These are phyloP conservation scores for Ornithoptera priamus DNA, from an alignment of 2,888 invertebrate genomes.

Conservation along the genomic window DNA sequence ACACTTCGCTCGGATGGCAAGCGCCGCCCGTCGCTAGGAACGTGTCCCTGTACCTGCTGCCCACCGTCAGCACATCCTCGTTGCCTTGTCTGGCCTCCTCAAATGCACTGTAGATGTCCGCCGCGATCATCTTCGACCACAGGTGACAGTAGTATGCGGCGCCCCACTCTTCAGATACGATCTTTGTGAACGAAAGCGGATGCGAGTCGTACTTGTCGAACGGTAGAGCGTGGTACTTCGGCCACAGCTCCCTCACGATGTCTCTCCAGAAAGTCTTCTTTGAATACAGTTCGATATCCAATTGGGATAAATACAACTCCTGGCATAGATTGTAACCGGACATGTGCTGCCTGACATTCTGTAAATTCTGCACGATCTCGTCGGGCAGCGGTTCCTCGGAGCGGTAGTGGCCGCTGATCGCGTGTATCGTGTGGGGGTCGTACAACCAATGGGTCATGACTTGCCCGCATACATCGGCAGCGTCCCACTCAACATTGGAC, in stretches of 20 bases:
- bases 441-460: slow-evolving; percentile 91
- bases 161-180: slow-evolving; percentile 90
- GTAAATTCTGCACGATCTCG: slow-evolving; percentile 82
- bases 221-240: slow-evolving; percentile 87
- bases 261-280: slow-evolving; percentile 90
- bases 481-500: slow-evolving; percentile 96
- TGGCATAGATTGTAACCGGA: slow-evolving; percentile 88
- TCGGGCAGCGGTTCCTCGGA: slow-evolving; percentile 86
- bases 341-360: slow-evolving; percentile 85
- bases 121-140: slow-evolving; percentile 94
- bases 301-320: slow-evolving; percentile 88
- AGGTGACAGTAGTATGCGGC: slow-evolving; percentile 92
- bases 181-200: slow-evolving; percentile 90
- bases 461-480: slow-evolving; percentile 89
- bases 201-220: slow-evolving; percentile 90
- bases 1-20: slow-evolving; percentile 90
- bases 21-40: slow-evolving; percentile 91
- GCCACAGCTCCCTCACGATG: slow-evolving; percentile 88
- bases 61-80: slow-evolving; percentile 78
- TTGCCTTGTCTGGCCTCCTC: slow-evolving; percentile 82
- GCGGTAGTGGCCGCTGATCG: slow-evolving; percentile 87
- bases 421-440: slow-evolving; percentile 79
- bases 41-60: slow-evolving; percentile 88
- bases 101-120: slow-evolving; percentile 93
- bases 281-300: slow-evolving; percentile 91